A percentile compares a stretch with the other conserved stretches of the same genome.
These are phyloP conservation scores for Pollenia griseotomentosa DNA, from an alignment of 2,888 invertebrate genomes.

Conservation along the genomic window DNA sequence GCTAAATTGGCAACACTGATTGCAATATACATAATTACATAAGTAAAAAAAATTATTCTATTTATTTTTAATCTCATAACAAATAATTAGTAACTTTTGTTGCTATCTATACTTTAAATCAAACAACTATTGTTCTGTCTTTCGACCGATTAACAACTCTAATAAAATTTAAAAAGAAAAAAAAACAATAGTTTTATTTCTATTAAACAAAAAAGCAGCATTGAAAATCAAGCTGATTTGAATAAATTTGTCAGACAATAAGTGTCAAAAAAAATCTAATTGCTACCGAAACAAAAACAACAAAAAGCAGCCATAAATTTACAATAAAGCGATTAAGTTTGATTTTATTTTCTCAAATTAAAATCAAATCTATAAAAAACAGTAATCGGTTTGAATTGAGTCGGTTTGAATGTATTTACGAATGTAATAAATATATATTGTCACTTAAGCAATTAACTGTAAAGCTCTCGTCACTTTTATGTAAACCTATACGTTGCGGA, in stretches of 20 bases:
- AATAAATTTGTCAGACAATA: constrained; percentile 75
- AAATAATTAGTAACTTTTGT: constrained; percentile 8
- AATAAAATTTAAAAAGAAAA: constrained; percentile 33
- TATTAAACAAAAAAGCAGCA: not conserved
- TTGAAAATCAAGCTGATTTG: constrained; percentile 49
- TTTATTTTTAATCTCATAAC: not conserved
- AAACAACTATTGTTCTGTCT: constrained; percentile 68
- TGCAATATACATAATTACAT: no score
- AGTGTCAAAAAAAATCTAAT: constrained; percentile 68
- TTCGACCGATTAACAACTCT: constrained; percentile 40
- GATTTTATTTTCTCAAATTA: constrained; percentile 15
- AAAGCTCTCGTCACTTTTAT: no score
- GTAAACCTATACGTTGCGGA: no score
- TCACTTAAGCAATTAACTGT: no score
- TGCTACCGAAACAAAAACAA: constrained; percentile 28
- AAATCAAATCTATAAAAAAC: constrained; percentile 21
- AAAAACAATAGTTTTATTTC: constrained; percentile 44
- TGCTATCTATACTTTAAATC: constrained; percentile 51
- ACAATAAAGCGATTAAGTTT: constrained; percentile 42
- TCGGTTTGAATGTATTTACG: not conserved
- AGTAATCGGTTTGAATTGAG: not conserved
- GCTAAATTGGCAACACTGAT: no score
- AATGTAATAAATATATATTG: no score
- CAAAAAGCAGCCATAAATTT: constrained; percentile 20
- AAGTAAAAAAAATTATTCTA: no score